Evolutionary conservation across 92 coral and sea anemone genomes (phyloP), one percentile per base, ranked within the genome.

Genomic region (Phenganax stokvisi): DNA sequence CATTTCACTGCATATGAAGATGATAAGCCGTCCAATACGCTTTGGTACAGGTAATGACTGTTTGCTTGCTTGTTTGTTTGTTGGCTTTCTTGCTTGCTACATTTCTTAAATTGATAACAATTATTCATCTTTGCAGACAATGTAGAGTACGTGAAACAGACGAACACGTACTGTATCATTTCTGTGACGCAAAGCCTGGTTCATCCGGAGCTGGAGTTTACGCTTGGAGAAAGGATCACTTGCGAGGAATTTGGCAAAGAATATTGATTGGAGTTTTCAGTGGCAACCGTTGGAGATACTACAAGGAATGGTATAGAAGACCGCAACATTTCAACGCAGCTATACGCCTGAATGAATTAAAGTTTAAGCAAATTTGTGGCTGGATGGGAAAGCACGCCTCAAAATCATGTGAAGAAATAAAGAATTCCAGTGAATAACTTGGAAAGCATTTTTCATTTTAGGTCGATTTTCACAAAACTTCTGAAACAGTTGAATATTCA

Each of bases 151-250:
- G 28, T 20, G 78, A 77, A 6, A 56, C 85, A 0, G 80, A 68
- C 12, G 55, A 81, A 0, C 83, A 92, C 73, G 81, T 96, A 88
- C 59, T 96, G 47, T 96, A 85, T 59, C 91, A 96, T 79, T 92
- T 90, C 83, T 96, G 99, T 61, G 99, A 92, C 74, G 99, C 99
- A 4, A 80, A 80, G 20, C 90, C 91, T 1, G 99, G 99, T 7
- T 92, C 99, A 8, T 96, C 99, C 2, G 99, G 99, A 0, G 96
- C 99, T 0, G 99, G 99, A 0, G 93, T 96, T 51, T 96, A 96
- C 75, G 89, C 85, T 37, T 87, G 85, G 31, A 86, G 77, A 76
- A 67, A 74, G 11, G 87, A 83, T 53, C 56, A n/a, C 66, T 61
- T 80, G 51, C 78, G 56, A 8, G 74, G 88, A 16, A 51, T 56